Conservation (phyloP, 2,888 invertebrate species). For the Sesia apiformis region DNA sequence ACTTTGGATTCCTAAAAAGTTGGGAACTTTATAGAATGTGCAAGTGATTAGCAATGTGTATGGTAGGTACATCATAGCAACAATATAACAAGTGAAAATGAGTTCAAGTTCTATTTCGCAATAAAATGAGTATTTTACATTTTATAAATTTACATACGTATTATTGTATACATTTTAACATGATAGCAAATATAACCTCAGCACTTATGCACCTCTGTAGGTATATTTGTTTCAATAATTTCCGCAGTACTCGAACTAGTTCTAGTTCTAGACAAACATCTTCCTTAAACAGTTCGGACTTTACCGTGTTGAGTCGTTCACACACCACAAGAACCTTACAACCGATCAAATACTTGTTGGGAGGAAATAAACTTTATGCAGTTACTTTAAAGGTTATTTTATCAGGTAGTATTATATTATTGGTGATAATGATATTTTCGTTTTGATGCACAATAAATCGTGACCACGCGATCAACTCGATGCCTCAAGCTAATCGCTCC, state of each 20-base stretch:
- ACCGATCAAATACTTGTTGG: slow-evolving; percentile 13
- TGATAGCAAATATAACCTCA: too few species aligned
- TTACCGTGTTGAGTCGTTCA: slow-evolving; percentile 21
- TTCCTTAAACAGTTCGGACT: slow-evolving; percentile 55
- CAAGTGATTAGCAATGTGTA: too few species aligned
- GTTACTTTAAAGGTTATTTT: neutral
- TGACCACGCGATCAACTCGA: slow-evolving; percentile 53
- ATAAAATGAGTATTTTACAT: too few species aligned
- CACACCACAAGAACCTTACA: slow-evolving; percentile 7
- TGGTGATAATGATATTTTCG: slow-evolving; percentile 3
- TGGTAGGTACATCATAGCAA: too few species aligned
- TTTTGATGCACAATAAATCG: slow-evolving; percentile 39
- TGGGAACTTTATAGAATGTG: too few species aligned
- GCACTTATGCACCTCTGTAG: neutral
- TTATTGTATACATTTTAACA: neutral
- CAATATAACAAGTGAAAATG: too few species aligned
- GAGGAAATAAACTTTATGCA: slow-evolving; percentile 17
- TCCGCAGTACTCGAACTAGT: slow-evolving; percentile 31
- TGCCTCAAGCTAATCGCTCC: slow-evolving; percentile 63
- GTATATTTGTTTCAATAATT: slow-evolving; percentile 21
- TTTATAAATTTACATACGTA: too few species aligned
- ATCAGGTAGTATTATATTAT: neutral
- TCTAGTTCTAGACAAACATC: slow-evolving; percentile 49
- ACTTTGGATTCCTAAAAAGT: too few species aligned
- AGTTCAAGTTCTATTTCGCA: too few species aligned